phyloP scores from a whole-genome alignment of 2,797 vertebrate genomes.

The Lepus townsendii region DNA sequence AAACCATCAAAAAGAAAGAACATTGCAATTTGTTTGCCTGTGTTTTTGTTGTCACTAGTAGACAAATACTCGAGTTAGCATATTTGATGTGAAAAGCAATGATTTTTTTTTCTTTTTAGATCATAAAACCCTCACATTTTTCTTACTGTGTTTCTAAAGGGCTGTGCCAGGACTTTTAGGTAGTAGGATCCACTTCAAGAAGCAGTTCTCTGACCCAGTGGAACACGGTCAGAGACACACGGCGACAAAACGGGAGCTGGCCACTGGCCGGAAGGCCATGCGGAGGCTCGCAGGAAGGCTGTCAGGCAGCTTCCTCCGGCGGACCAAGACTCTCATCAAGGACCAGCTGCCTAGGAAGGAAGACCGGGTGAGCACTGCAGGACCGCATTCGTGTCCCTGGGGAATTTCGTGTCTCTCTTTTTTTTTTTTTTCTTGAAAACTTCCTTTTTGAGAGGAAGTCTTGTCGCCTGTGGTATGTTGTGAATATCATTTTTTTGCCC shows the following conservation, averaged over 20 bases:
- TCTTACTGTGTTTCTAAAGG: conserved; percentile 88
- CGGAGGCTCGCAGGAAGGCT: conserved; percentile 91
- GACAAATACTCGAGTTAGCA: background rate
- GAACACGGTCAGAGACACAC: conserved; percentile 96
- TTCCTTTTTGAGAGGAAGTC: conserved; percentile 18
- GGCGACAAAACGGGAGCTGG: conserved; percentile 95
- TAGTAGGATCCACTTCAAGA: conserved; percentile 92
- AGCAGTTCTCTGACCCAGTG: conserved; percentile 94
- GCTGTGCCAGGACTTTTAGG: conserved; percentile 95
- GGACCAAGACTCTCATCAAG: conserved; percentile 95
- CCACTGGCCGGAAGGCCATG: conserved; percentile 94
- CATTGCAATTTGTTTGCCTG: conserved; percentile 27
- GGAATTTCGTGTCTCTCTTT: conserved; percentile 40
- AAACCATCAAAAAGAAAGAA: conserved; percentile 15
- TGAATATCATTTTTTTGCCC: background rate
- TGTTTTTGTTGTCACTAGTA: conserved; percentile 45
- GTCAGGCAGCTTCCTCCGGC: conserved; percentile 93
- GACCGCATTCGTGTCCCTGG: background rate
- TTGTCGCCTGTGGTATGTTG: conserved; percentile 23
- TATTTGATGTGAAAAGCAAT: conserved; percentile 31
- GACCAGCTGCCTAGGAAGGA: conserved; percentile 96
- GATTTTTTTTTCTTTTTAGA: conserved; percentile 46
- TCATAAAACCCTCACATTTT: conserved; percentile 48
- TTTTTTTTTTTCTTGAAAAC: background rate
- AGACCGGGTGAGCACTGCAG: conserved; percentile 92